Conservation (phyloP, 35 echinoderm and acorn worm species). For the Chiridota heheva region DNA sequence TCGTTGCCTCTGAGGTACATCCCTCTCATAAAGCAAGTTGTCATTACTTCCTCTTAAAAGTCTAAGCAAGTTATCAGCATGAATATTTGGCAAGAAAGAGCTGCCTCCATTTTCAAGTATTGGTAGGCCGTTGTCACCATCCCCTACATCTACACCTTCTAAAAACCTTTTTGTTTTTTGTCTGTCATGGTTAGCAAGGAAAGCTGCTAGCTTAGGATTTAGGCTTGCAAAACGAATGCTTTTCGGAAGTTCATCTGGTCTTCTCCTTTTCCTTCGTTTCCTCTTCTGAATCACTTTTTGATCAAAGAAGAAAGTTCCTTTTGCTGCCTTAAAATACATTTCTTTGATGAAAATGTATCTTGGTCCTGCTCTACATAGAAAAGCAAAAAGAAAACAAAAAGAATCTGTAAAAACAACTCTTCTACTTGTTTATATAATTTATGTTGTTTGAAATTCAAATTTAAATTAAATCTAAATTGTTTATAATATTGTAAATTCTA, state of each 20-base stretch:
- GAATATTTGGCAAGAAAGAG: constrained; percentile 56
- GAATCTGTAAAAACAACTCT: no score
- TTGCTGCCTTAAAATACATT: constrained; percentile 19
- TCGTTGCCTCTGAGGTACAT: constrained; percentile 83
- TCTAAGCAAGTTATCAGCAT: constrained; percentile 44
- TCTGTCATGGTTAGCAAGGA: constrained; percentile 82
- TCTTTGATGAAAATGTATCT: not conserved
- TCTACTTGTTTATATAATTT: no score
- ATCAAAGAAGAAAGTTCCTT: constrained; percentile 69
- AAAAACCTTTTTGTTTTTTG: constrained; percentile 54
- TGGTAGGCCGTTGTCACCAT: not conserved
- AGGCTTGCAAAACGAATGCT: constrained; percentile 93
- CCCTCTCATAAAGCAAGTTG: constrained; percentile 64
- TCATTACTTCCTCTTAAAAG: constrained; percentile 65
- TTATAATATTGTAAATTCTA: no score
- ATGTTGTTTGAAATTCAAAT: no score
- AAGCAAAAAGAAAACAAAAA: no score
- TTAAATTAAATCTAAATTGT: no score
- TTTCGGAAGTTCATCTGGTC: constrained; percentile 72
- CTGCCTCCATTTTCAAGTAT: constrained; percentile 39
- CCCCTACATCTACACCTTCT: constrained; percentile 47
- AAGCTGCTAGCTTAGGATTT: constrained; percentile 84
- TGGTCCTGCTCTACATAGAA: no score
- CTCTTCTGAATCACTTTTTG: constrained; percentile 66
- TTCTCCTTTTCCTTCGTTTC: constrained; percentile 62